A percentile compares a stretch with the other conserved stretches of the same genome.
phyloP scores from a whole-genome alignment of 2,797 vertebrate species.

The Aulostomus chinensis region DNA sequence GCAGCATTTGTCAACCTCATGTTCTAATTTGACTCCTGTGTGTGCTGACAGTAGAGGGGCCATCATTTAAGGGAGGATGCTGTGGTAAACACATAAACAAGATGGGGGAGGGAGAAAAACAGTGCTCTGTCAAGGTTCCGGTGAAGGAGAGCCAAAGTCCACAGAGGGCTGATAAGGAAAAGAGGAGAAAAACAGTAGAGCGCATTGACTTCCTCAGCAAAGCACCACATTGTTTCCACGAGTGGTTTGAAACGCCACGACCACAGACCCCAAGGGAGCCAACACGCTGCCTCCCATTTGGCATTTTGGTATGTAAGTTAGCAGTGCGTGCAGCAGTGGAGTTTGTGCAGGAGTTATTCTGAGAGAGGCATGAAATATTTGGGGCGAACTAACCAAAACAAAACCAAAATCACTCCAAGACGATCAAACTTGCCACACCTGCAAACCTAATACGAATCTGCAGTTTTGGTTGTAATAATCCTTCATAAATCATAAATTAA shows the following conservation, averaged over 20 bases:
- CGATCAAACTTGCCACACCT: too few species aligned
- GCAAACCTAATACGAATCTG: too few species aligned
- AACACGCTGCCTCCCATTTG: slow-evolving; percentile 15
- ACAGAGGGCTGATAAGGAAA: slow-evolving; percentile 62
- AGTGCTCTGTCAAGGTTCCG: slow-evolving; percentile 63
- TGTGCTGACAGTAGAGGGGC: slow-evolving; percentile 68
- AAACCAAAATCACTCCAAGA: too few species aligned
- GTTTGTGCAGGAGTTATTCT: too few species aligned
- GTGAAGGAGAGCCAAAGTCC: slow-evolving; percentile 61
- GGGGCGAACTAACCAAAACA: too few species aligned
- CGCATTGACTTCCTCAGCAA: slow-evolving; percentile 56
- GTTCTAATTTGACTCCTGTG: slow-evolving; percentile 76
- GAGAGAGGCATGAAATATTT: too few species aligned
- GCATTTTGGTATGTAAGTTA: slow-evolving; percentile 18
- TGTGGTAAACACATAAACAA: slow-evolving; percentile 75
- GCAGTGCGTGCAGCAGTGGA: too few species aligned
- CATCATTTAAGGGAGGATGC: slow-evolving; percentile 66
- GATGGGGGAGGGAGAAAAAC: slow-evolving; percentile 50
- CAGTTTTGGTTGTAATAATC: too few species aligned
- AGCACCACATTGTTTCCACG: slow-evolving; percentile 59
- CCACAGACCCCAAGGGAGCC: slow-evolving; percentile 20
- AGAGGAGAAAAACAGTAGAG: slow-evolving; percentile 53
- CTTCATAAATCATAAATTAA: too few species aligned
- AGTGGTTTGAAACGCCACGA: slow-evolving; percentile 34
- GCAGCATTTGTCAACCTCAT: slow-evolving; percentile 38